Evolutionary conservation across 2,888 invertebrate species (phyloP).

Genomic region (Suillia variegata): DNA sequence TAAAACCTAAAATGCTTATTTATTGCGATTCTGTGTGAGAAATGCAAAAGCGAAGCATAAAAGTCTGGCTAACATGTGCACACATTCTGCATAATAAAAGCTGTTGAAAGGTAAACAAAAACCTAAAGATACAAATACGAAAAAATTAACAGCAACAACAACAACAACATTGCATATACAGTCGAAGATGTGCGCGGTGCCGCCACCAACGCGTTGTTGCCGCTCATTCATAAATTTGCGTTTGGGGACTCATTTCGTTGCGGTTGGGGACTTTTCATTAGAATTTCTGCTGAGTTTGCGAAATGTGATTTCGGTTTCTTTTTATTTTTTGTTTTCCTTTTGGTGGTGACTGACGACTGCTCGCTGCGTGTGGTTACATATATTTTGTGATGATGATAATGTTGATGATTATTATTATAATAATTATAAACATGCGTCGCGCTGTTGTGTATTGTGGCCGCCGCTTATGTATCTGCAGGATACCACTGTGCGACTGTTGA

Average conservation of each 20-base stretch:
- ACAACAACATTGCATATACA: not conserved
- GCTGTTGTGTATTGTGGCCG: too few species aligned
- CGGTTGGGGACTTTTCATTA: not conserved
- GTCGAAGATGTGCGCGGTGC: not conserved
- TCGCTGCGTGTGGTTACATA: too few species aligned
- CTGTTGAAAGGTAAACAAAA: not conserved
- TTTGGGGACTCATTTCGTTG: not conserved
- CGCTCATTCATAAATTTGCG: not conserved
- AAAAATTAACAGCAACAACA: not conserved
- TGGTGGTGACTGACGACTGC: too few species aligned
- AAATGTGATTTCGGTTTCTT: not conserved
- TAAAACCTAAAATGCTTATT: not conserved
- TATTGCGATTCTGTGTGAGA: not conserved
- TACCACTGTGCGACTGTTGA: too few species aligned
- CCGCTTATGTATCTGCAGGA: too few species aligned
- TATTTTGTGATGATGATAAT: too few species aligned
- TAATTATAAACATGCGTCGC: too few species aligned
- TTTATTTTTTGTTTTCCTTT: too few species aligned
- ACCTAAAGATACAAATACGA: not conserved
- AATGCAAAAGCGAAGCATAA: not conserved
- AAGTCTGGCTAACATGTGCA: constrained; percentile 2
- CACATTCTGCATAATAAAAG: constrained; percentile 3
- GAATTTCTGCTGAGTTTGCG: not conserved
- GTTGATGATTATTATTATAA: too few species aligned
- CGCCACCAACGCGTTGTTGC: not conserved